Conservation (phyloP, 1,140 invertebrate species). For the Hylaeus anthracinus region DNA sequence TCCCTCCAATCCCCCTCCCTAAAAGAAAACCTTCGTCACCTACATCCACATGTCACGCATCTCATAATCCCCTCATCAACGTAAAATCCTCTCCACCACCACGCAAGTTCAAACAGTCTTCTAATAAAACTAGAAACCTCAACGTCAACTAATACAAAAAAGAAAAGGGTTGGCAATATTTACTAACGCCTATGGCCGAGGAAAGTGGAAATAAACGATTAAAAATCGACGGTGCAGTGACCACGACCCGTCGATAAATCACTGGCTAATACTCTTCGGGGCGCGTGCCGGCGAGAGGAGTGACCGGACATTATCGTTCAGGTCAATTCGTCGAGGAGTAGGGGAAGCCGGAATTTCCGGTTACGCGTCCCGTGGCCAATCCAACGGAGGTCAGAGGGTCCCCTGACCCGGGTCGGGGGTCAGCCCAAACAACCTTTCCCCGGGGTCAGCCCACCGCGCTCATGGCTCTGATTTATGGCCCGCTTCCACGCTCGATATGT, state of each 20-base stretch:
- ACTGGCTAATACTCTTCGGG: conserved; percentile 54
- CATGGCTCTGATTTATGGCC: conserved; percentile 78
- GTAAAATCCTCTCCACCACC: too few relatives aligned
- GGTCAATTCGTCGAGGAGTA: conserved; percentile 61
- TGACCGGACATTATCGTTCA: conserved; percentile 74
- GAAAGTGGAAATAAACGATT: conserved; percentile 62
- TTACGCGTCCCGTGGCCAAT: conserved; percentile 63
- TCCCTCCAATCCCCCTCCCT: too few relatives aligned
- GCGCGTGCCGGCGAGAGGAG: conserved; percentile 77
- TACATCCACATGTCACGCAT: too few relatives aligned
- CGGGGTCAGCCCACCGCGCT: conserved; percentile 75
- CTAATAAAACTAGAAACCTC: too few relatives aligned
- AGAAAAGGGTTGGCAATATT: conserved; percentile 8
- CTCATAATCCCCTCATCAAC: too few relatives aligned
- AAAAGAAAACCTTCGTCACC: too few relatives aligned
- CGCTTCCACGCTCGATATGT: conserved; percentile 48
- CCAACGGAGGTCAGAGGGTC: conserved; percentile 67
- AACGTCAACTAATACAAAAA: too few relatives aligned
- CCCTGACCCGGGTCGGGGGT: conserved; percentile 77
- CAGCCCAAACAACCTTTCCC: conserved; percentile 80
- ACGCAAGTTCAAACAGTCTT: too few relatives aligned
- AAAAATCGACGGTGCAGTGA: conserved; percentile 55
- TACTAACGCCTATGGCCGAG: conserved; percentile 44
- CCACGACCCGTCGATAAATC: conserved; percentile 70
- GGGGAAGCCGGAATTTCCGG: conserved; percentile 65